phyloP scores from a whole-genome alignment of 64 coral and sea anemone species.

The Stichodactyla mertensii region DNA sequence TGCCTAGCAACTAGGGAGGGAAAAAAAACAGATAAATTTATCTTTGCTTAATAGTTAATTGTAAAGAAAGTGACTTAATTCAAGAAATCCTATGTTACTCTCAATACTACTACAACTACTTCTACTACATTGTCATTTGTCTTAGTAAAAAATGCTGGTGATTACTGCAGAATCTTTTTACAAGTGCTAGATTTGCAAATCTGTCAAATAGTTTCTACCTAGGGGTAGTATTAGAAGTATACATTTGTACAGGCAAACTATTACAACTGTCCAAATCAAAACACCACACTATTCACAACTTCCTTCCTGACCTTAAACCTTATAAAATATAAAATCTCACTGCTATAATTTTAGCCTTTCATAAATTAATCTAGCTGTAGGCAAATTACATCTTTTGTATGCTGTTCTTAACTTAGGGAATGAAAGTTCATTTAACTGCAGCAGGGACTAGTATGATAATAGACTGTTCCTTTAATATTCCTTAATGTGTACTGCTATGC shows the following conservation, averaged over 20 bases:
- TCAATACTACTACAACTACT: no score
- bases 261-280: neutral
- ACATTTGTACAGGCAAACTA: neutral
- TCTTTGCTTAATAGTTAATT: no score
- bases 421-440: neutral
- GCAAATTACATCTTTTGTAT: neutral
- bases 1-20: neutral
- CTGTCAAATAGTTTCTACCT: neutral
- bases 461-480: no score
- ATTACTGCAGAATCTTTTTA: no score
- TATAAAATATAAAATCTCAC: slow-evolving; percentile 10
- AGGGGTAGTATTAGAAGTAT: neutral
- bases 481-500: no score
- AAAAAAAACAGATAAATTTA: neutral
- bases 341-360: neutral
- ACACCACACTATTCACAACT: neutral
- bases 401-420: neutral
- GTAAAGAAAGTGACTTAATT: no score
- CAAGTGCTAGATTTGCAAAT: no score
- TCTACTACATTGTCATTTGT: neutral
- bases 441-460: no score
- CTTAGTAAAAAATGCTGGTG: neutral
- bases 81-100: no score
- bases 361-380: neutral
- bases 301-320: neutral